Evolutionary conservation across 2,113 vertebrate species (phyloP).

Genomic region (Hippocampus barbouri): DNA sequence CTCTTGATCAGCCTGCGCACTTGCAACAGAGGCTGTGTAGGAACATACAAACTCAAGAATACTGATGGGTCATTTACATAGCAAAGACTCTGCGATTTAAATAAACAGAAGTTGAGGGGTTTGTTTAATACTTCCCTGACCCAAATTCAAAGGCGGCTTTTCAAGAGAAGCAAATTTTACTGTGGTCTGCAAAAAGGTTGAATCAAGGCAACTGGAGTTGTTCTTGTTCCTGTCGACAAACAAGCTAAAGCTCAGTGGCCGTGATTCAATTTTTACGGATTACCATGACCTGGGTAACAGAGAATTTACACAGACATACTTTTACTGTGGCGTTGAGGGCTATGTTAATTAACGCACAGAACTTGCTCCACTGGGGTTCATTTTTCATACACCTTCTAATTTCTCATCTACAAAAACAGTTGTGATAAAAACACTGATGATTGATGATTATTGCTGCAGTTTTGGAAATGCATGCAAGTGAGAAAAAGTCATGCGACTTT

Average conservation of each 20-base stretch:
- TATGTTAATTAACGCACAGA: not conserved
- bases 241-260: not conserved
- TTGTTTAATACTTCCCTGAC: not conserved
- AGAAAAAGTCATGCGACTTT: too few species aligned
- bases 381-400: not conserved
- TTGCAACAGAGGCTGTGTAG: slow-evolving; percentile 45
- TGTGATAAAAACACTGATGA: not conserved
- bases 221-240: not conserved
- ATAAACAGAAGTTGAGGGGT: not conserved
- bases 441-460: too few species aligned
- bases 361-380: not conserved
- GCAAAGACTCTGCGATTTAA: slow-evolving; percentile 15
- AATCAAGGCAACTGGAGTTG: not conserved
- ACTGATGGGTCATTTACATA: slow-evolving; percentile 56
- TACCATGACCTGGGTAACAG: not conserved
- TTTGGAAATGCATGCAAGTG: too few species aligned
- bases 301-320: not conserved
- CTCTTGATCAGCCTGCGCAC: slow-evolving; percentile 63
- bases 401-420: not conserved
- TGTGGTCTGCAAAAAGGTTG: not conserved
- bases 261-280: not conserved
- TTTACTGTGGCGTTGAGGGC: not conserved
- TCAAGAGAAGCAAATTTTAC: not conserved
- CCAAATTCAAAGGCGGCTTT: not conserved
- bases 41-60: slow-evolving; percentile 38